These are phyloP conservation scores for Aquatica leii DNA, from an alignment of 2,888 invertebrate genomes.

Conservation along the genomic window DNA sequence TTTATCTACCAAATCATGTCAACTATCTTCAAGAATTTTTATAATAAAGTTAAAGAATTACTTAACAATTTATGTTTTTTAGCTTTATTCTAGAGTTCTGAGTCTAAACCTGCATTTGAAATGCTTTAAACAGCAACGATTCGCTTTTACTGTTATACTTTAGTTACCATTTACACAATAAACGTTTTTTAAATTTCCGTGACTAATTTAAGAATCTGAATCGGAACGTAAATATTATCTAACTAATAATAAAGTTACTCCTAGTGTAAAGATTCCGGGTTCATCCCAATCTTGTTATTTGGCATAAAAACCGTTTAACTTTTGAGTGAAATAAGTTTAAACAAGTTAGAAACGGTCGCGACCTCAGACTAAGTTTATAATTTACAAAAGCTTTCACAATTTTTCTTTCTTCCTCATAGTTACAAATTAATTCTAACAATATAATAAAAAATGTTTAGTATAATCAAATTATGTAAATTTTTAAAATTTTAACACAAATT, in stretches of 20 bases:
- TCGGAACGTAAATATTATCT: not conserved
- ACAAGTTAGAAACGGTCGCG: not conserved
- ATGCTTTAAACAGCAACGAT: too few relatives aligned
- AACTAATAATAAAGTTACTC: not conserved
- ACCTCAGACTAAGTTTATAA: not conserved
- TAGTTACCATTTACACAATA: too few relatives aligned
- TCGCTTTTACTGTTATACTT: too few relatives aligned
- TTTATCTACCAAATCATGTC: too few relatives aligned
- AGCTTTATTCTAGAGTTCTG: too few relatives aligned
- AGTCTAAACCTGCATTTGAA: too few relatives aligned
- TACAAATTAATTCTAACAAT: not conserved
- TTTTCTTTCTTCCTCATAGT: not conserved
- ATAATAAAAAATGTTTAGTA: not conserved
- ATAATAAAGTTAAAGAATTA: too few relatives aligned
- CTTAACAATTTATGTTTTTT: too few relatives aligned
- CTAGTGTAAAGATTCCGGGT: not conserved
- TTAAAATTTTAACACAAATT: too few relatives aligned
- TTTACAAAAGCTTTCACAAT: constrained; percentile 4
- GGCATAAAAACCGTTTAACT: not conserved
- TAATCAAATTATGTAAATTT: too few relatives aligned
- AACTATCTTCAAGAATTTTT: too few relatives aligned
- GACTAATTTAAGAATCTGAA: not conserved
- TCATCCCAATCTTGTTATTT: not conserved
- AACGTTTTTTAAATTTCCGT: too few relatives aligned
- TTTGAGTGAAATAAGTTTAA: not conserved